Evolutionary conservation across 2,113 vertebrate species (phyloP).

Genomic region (Neomonachus schauinslandi): DNA sequence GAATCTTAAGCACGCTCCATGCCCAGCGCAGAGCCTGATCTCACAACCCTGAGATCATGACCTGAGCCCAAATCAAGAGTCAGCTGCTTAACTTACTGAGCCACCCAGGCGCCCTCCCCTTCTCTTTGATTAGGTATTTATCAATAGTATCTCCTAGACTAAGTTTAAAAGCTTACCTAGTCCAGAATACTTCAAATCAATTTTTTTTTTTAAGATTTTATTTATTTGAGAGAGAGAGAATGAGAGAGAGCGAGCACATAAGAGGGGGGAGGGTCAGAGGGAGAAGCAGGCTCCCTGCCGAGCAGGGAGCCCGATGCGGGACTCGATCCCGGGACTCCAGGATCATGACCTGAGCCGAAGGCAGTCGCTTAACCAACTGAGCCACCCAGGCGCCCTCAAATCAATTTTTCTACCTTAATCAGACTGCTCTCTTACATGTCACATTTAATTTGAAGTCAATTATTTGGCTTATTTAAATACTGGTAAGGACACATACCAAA

Average conservation of each 20-base stretch:
- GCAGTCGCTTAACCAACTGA: no score
- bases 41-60: neutral
- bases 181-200: neutral
- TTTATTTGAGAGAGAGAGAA: no score
- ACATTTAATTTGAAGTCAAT: conserved; percentile 46
- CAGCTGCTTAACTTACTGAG: neutral
- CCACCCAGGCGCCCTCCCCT: neutral
- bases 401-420: conserved; percentile 26
- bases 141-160: neutral
- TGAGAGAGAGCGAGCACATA: no score
- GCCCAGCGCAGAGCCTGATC: neutral
- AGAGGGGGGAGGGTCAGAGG: no score
- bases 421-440: conserved; percentile 32
- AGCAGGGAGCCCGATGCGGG: no score
- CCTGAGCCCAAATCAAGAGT: neutral
- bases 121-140: conserved; percentile 6
- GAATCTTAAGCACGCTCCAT: neutral
- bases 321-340: no score
- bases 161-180: conserved; percentile 36
- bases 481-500: neutral
- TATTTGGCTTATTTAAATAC: conserved; percentile 22
- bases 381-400: neutral
- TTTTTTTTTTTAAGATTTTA: neutral
- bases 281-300: no score
- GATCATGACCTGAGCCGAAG: no score